Base-by-base conservation (phyloP, 2,113 vertebrate species). In the Cephalopholis sonnerati region DNA sequence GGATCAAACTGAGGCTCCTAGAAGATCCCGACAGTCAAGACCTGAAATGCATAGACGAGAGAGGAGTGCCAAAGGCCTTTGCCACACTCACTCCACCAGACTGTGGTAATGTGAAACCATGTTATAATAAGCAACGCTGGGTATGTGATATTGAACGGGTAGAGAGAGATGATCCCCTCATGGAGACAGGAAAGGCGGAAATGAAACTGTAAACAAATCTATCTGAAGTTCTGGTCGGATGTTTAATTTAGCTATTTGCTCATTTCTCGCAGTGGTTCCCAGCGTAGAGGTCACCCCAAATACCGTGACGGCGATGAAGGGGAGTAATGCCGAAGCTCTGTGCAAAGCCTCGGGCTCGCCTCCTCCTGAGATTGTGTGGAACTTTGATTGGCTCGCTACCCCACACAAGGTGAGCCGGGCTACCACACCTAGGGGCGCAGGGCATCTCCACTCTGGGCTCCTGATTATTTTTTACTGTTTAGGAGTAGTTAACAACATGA, bases 1-100 rank as follows among this genome's bases (percentile, higher is more conserved):
- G 98, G 98, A 96, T 99, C 94, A 98, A 98, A 93, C 93, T 96
- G 59, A 96, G 96, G 91, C 94, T 97, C 77, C 96, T 95, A 79
- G 95, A 94, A 22, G 97, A 96, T 77, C 80, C 82, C 32, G 96
- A 97, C 61, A 84, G 88, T 90, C 96, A 96, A 77, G 96, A 97
- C 67, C 91, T 99, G 84, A 96, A 95, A 51, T 99, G 98, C 86
- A 86, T 89, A 24, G 97, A 97, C 75, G 96, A 97, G n/a, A 94
- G 93, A 89, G 96, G 96, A 87, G 93, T 87, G 91, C 94, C 74
- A 15, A 94, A 92, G 80, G 89, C 95, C 67, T 94, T 99, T 72
- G 86, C 87, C 82, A 95, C 95, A 51, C 95, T 98, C 89, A 96
- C 95, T 57, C 95, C 97, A 29, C 96, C 97, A 0, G 96, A 97